phyloP scores from a whole-genome alignment of 2,113 vertebrate species.

The Mus spicilegus region DNA sequence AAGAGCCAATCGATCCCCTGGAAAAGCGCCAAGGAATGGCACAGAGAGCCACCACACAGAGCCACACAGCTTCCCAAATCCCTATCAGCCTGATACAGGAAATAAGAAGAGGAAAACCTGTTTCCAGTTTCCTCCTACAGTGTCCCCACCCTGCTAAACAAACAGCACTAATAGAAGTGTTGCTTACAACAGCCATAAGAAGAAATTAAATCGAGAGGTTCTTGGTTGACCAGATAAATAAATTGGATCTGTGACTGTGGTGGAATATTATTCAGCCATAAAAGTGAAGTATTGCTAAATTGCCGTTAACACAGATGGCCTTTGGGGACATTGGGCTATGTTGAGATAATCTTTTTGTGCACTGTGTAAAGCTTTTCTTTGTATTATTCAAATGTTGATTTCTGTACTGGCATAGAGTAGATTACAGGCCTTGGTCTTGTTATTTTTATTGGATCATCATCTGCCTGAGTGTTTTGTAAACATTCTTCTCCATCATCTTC shows the following conservation, averaged over 20 bases:
- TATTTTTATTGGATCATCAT: no score
- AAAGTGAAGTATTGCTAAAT: background rate
- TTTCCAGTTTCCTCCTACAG: background rate
- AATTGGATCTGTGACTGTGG: background rate
- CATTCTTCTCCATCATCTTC: no score
- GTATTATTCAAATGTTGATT: no score
- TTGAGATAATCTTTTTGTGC: no score
- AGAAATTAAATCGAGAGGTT: no score
- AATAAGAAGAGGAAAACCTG: background rate
- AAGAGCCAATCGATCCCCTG: background rate
- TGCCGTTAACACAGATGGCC: background rate
- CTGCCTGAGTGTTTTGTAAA: no score
- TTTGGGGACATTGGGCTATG: background rate
- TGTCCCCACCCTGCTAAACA: background rate
- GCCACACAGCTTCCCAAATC: background rate
- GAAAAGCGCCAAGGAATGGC: background rate
- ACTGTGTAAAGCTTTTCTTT: no score
- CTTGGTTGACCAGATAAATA: background rate
- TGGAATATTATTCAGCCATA: background rate
- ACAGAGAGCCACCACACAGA: rapidly evolving
- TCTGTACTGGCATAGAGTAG: no score
- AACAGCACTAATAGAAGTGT: background rate
- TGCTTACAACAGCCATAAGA: background rate
- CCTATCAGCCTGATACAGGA: background rate
- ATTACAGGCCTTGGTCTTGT: no score